Evolutionary conservation across 92 coral and sea anemone species (phyloP), one percentile per base, ranked within the genome.

Genomic region (Anthopleura xanthogrammica): DNA sequence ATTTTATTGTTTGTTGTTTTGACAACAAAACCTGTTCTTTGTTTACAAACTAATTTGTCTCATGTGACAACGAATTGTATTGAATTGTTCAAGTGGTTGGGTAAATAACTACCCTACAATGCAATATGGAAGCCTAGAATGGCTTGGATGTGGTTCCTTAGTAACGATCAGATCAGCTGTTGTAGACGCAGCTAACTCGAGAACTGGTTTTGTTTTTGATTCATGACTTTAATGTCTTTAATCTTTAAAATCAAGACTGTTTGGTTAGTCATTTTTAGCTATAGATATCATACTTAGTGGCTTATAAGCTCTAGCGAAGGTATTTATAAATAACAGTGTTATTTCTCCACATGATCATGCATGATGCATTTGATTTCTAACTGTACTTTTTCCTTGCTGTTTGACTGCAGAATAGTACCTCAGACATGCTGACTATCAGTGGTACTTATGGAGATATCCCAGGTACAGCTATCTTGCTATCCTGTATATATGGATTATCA

Each of bases 401-500:
- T 77, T 48, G 77, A 56, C 36, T 19, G 39, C 82, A 91, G 90
- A 83, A 87, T 46, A 29, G 36, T 29, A 87, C 29, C 64, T 72
- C 70, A 40, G 75, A 75, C 48, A 90, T 92, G 93, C 71, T 92
- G 93, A 90, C 90, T 12, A 71, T 90, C 54, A 86, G 84, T 82
- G 95, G 93, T 4, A 90, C 93, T 55, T 92, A 81, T 85, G 86
- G 90, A 66, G 93, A 92, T 64, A 83, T 78, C 16, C 91, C 86
- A 62, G 93, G 95, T 92, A 46, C 50, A 46, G 50, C 50, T 3
- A 64, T 20, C n/a, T 83, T 77, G 72, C 39, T 5, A 43, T 48
- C 23, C 2, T 19, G 39, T 3, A 64, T 64, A 0, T 64, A 64
- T 22, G 7, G 12, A 57, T 57, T 14, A 57, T 19, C 20, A 57